Percentiles rank a stretch among this genome's conserved stretches.
Conservation (phyloP, 1,140 invertebrate genomes). For the Ceratosolen fusciceps region DNA sequence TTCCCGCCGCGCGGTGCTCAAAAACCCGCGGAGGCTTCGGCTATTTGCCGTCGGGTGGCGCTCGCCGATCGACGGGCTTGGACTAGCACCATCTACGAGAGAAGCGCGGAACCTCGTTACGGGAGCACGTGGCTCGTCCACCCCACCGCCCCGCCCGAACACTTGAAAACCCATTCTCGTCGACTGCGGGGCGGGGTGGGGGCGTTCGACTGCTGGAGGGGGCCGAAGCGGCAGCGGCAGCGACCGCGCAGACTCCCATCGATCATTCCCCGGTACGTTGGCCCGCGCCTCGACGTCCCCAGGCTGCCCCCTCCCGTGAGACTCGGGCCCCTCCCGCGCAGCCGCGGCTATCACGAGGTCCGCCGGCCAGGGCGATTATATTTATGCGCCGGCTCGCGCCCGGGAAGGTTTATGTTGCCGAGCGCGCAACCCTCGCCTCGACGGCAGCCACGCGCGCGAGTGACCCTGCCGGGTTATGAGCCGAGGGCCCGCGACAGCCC, state of each 20-base stretch:
- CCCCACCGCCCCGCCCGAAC: neutral
- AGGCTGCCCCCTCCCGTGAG: slow-evolving; percentile 52
- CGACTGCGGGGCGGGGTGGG: slow-evolving; percentile 35
- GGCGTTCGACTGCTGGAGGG: slow-evolving; percentile 44
- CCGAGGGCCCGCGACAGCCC: too few relatives aligned
- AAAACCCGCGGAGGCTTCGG: slow-evolving; percentile 50
- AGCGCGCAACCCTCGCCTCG: slow-evolving; percentile 43
- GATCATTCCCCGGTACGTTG: slow-evolving; percentile 69
- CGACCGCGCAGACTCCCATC: slow-evolving; percentile 71
- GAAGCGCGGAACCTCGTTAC: neutral
- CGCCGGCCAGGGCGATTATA: slow-evolving; percentile 66
- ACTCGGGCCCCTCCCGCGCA: neutral
- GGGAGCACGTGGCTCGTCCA: neutral
- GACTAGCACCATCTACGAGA: neutral
- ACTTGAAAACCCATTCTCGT: neutral
- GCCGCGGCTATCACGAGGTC: slow-evolving; percentile 68
- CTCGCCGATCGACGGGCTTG: neutral
- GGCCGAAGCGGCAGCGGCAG: slow-evolving; percentile 56
- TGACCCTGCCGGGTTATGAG: too few relatives aligned
- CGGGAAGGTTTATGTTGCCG: slow-evolving; percentile 64
- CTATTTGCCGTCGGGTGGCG: slow-evolving; percentile 55
- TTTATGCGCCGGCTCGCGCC: slow-evolving; percentile 69
- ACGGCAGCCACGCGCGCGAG: neutral
- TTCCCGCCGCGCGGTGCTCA: slow-evolving; percentile 27
- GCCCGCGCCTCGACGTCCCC: slow-evolving; percentile 30